phyloP scores from a whole-genome alignment of 2,797 vertebrate species.

The Poecile montanus region DNA sequence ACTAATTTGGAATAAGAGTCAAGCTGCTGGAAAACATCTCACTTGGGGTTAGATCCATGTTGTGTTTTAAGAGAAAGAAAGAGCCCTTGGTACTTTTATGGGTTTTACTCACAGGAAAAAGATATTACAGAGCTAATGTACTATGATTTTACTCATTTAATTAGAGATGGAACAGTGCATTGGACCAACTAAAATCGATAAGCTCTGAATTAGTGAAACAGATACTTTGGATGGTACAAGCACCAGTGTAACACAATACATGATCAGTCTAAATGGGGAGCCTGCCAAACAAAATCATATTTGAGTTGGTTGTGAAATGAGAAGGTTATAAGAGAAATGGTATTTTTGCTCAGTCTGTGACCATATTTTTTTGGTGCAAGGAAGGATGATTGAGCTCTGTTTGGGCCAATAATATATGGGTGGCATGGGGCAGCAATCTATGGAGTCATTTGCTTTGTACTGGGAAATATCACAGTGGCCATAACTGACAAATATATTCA shows the following conservation, averaged over 20 bases:
- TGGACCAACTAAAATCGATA: background rate
- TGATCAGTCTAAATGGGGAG: background rate
- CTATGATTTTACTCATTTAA: background rate
- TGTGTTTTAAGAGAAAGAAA: background rate
- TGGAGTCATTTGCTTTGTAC: background rate
- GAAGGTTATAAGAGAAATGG: background rate
- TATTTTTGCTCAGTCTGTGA: background rate
- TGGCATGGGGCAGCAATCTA: background rate
- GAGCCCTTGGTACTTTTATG: background rate
- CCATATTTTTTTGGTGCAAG: background rate
- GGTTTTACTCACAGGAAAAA: background rate
- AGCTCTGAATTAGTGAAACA: background rate
- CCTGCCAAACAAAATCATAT: background rate
- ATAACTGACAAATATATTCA: background rate
- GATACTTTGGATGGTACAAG: background rate
- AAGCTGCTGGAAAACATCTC: conserved; percentile 11
- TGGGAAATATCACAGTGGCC: background rate
- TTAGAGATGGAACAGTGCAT: background rate
- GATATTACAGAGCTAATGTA: background rate
- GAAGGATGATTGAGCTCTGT: background rate
- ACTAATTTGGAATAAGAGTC: conserved; percentile 8
- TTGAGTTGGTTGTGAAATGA: background rate
- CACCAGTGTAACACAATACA: background rate
- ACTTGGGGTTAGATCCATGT: background rate
- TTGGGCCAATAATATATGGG: background rate